A percentile compares a stretch with the other conserved stretches of the same genome.
Evolutionary conservation across 2,797 vertebrate species (phyloP).

Genomic region (Syndactyla subalaris): DNA sequence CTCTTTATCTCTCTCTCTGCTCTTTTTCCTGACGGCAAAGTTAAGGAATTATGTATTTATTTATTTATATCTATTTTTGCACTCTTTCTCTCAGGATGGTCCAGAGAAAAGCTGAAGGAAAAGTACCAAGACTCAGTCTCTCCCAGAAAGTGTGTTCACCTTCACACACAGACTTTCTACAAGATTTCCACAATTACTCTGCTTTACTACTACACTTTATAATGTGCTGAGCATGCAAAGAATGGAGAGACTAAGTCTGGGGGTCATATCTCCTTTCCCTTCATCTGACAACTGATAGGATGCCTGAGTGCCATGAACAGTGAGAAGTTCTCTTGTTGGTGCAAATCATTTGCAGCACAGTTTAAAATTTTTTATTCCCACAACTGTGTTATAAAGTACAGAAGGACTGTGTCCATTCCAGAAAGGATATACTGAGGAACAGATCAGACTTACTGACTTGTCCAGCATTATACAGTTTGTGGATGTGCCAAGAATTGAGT

Average conservation of each 20-base stretch:
- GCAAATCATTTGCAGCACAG: neutral
- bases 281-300: neutral
- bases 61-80: neutral
- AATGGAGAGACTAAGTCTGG: neutral
- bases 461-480: neutral
- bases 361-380: constrained; percentile 25
- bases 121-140: neutral
- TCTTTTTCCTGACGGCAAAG: neutral
- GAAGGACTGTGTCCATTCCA: neutral
- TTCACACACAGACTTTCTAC: neutral
- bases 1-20: neutral
- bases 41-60: neutral
- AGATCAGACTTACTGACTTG: constrained; percentile 28
- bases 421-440: constrained; percentile 14
- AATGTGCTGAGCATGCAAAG: neutral
- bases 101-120: neutral
- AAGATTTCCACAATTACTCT: neutral
- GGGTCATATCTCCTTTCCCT: neutral
- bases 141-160: neutral
- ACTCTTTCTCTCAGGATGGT: neutral
- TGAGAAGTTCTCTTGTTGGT: neutral
- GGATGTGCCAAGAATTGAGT: constrained; percentile 34
- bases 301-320: neutral
- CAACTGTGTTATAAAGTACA: neutral
- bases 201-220: neutral